Evolutionary conservation across 2,113 vertebrate genomes (phyloP).

Genomic region (Coreoperca whiteheadi): DNA sequence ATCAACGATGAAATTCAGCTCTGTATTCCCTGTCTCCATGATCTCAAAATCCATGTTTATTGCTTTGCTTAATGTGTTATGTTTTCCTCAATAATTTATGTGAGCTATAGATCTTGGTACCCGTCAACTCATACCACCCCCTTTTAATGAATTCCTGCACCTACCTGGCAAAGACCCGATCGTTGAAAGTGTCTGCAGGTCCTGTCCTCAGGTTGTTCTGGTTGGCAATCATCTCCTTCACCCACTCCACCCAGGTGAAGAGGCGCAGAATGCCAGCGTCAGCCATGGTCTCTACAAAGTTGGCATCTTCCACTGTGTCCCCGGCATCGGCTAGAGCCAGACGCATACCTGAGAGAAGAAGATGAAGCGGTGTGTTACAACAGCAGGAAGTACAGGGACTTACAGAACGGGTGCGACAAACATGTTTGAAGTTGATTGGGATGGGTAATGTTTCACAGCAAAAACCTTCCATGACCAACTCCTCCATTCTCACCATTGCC

Average conservation of each 20-base stretch:
- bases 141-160: background rate
- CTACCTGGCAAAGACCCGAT: constrained; percentile 95
- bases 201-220: constrained; percentile 91
- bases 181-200: constrained; percentile 91
- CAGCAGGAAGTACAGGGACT: background rate
- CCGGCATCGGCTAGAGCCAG: constrained; percentile 96
- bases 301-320: constrained; percentile 98
- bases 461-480: background rate
- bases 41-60: background rate
- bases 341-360: constrained; percentile 91
- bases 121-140: background rate
- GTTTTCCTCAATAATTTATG: background rate
- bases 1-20: background rate
- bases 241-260: constrained; percentile 98
- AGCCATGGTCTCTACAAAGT: constrained; percentile 98
- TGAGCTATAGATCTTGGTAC: background rate
- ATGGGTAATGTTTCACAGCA: background rate
- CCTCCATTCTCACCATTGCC: background rate
- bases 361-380: background rate
- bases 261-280: constrained; percentile 97
- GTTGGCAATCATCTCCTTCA: constrained; percentile 97
- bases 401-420: background rate
- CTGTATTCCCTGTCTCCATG: background rate
- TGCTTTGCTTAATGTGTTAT: background rate
- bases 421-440: background rate